Base-by-base conservation (phyloP, 2,797 vertebrate species). In the Centroberyx gerrardi region DNA sequence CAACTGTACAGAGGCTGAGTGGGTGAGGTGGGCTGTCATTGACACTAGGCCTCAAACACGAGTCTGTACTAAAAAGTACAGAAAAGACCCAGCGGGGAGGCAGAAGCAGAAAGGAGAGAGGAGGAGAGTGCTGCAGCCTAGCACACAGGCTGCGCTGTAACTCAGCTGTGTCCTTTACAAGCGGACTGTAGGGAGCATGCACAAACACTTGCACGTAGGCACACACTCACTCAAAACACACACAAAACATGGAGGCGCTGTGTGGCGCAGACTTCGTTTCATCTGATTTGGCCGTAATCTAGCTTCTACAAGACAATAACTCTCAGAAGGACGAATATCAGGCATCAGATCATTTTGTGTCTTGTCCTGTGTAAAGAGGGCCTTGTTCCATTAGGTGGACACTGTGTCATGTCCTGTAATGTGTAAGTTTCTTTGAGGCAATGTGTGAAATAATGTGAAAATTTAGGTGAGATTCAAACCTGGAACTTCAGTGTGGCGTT, bases 1-100 rank as follows among this genome's bases (percentile, higher is more conserved):
- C 82, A 76, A 82, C 78, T 79, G 82, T 48, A 76, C 76, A 56
- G 64, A 60, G 42, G 36, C 66, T 62, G 75, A 66, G 73, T 66
- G 76, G 52, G 76, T 17, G 69, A 86, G 87, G 86, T 80, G 82
- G 73, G 81, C 83, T 87, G 89, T 88, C 91, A 89, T 78, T 82
- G 85, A 93, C 88, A 88, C 86, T 78, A 33, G 72, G 78, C 81
- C 83, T 87, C 81, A 86, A 90, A 84, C 80, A 84, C 8, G 22
- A 80, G 80, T 86, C 42, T 38, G 76, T 76, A 58, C 73, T 62
- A 69, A 85, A 76, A 80, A 73, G 72, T 74, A 76, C 74, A 87
- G 64, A 58, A 83, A 60, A 73, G 73, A 71, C 68, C 78, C 78
- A 72, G 84, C 63, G 64, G 86, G 87, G 68, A 71, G 66, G 53